Percentiles rank a stretch among this genome's conserved stretches.
These are phyloP conservation scores for Spermophilus dauricus DNA, from an alignment of 2,113 vertebrate species.

Conservation along the genomic window DNA sequence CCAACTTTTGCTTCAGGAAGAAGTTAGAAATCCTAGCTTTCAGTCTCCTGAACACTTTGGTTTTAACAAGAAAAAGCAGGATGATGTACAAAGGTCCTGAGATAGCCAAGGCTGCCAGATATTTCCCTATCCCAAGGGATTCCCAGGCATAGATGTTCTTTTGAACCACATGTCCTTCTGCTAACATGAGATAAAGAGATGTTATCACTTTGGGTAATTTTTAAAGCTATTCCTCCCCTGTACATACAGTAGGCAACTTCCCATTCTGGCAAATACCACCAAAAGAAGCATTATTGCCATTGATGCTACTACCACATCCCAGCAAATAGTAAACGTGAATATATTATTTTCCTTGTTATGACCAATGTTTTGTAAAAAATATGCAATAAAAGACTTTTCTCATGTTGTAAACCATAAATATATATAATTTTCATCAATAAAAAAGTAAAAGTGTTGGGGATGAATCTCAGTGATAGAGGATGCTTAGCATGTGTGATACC, in stretches of 20 bases:
- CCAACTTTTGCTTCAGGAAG: slow-evolving; percentile 88
- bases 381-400: not conserved
- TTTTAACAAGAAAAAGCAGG: slow-evolving; percentile 94
- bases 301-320: not conserved
- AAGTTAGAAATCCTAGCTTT: slow-evolving; percentile 85
- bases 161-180: slow-evolving; percentile 92
- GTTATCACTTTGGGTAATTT: not conserved
- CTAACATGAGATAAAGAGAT: not conserved
- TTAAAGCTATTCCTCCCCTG: not conserved
- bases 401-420: not conserved
- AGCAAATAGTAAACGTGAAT: not conserved
- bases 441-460: not conserved
- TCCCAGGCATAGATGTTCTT: slow-evolving; percentile 94
- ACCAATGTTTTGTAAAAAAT: not conserved
- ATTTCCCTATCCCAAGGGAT: slow-evolving; percentile 93
- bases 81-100: slow-evolving; percentile 91
- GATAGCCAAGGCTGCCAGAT: slow-evolving; percentile 90
- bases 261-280: not conserved
- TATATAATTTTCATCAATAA: not conserved
- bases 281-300: not conserved
- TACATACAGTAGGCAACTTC: not conserved
- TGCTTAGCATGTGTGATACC: not conserved
- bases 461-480: not conserved
- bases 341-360: not conserved
- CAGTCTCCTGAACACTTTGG: slow-evolving; percentile 89